These are phyloP conservation scores for Ceraclea dissimilis DNA, from an alignment of 2,888 invertebrate species.

Conservation along the genomic window DNA sequence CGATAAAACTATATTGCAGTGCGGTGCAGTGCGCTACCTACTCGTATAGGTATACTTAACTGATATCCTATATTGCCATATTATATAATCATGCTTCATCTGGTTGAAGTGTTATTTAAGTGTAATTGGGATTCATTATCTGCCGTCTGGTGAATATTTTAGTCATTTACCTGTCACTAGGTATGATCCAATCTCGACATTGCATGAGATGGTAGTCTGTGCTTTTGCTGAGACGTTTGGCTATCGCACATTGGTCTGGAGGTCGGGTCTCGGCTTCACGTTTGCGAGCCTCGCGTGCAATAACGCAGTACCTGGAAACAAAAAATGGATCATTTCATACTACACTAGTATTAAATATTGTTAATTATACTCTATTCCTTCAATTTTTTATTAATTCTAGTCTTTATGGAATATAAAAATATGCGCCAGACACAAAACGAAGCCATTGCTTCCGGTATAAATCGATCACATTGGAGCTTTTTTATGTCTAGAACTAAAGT, in stretches of 20 bases:
- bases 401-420: too few relatives aligned
- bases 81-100: too few relatives aligned
- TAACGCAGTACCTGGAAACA: conserved; percentile 34
- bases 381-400: background rate
- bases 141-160: background rate
- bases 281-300: conserved; percentile 34
- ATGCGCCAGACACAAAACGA: too few relatives aligned
- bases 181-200: conserved; percentile 31
- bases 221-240: conserved; percentile 36
- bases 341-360: background rate
- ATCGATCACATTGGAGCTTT: too few relatives aligned
- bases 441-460: too few relatives aligned
- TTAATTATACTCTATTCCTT: background rate
- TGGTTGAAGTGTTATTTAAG: background rate
- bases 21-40: too few relatives aligned
- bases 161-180: conserved; percentile 23
- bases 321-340: background rate
- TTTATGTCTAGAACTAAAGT: too few relatives aligned
- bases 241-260: conserved; percentile 42
- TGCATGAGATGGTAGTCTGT: conserved; percentile 35
- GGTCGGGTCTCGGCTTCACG: conserved; percentile 31
- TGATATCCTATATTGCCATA: too few relatives aligned
- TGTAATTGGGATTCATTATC: background rate
- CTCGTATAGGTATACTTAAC: too few relatives aligned
- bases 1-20: too few relatives aligned